A percentile compares a stretch with the other conserved stretches of the same genome.
These are phyloP conservation scores for Phocides pigmalion DNA, from an alignment of 1,140 invertebrate species.

Conservation along the genomic window DNA sequence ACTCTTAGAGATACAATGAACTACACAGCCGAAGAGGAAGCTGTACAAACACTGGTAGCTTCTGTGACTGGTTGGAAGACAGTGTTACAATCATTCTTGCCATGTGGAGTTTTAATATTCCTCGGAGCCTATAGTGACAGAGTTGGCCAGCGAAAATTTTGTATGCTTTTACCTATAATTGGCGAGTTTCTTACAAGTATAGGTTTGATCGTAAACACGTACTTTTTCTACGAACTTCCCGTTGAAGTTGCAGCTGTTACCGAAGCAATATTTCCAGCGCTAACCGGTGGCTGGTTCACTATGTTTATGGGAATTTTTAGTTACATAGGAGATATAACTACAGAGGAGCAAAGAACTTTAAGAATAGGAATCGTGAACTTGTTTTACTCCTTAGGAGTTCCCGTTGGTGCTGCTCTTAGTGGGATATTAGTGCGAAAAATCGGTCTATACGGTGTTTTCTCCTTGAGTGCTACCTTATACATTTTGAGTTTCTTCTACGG, in stretches of 20 bases:
- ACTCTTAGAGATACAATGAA: slow-evolving; percentile 88
- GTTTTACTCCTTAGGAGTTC: slow-evolving; percentile 91
- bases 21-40: slow-evolving; percentile 88
- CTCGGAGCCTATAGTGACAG: slow-evolving; percentile 91
- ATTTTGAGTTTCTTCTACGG: slow-evolving; percentile 90
- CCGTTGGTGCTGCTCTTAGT: slow-evolving; percentile 90
- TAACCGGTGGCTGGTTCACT: slow-evolving; percentile 94
- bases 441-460: slow-evolving; percentile 92
- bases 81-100: slow-evolving; percentile 89
- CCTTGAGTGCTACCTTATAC: slow-evolving; percentile 89
- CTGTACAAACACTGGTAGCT: slow-evolving; percentile 90
- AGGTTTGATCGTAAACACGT: slow-evolving; percentile 91
- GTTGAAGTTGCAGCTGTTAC: slow-evolving; percentile 91
- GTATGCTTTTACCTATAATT: slow-evolving; percentile 92
- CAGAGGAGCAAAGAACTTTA: slow-evolving; percentile 90
- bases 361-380: slow-evolving; percentile 93
- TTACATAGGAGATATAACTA: slow-evolving; percentile 94
- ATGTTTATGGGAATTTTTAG: slow-evolving; percentile 96
- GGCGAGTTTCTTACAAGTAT: slow-evolving; percentile 91
- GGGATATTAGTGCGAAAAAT: slow-evolving; percentile 89
- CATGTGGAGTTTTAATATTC: slow-evolving; percentile 90
- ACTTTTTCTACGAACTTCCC: slow-evolving; percentile 90
- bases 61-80: slow-evolving; percentile 92
- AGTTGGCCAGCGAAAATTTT: slow-evolving; percentile 90
- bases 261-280: slow-evolving; percentile 90